Base-by-base conservation (phyloP, 2,113 vertebrate species). In the Xenopus borealis region DNA sequence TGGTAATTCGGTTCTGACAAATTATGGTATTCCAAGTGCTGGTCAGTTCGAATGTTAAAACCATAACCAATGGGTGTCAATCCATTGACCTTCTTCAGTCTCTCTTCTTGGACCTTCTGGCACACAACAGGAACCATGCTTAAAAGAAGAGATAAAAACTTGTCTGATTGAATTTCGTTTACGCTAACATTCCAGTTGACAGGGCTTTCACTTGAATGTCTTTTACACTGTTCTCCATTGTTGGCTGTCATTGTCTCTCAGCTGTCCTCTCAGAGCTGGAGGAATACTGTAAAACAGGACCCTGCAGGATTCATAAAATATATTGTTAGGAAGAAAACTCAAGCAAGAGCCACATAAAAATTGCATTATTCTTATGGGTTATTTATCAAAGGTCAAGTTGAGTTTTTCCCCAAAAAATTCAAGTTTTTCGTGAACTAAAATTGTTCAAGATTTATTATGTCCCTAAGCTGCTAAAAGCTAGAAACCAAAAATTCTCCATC, bases 121-220 rank as follows among this genome's bases (percentile, higher is more conserved):
- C 95, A 97, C 72, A 92, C 93, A 13, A 93, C 88, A 2, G 97
- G 96, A 72, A 98, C 96, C 95, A 98, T 98, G 79, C 92, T 96
- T 76, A 95, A 88, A 78, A 98, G 86, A 10, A 98, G 75, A 7
- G 90, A 93, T 80, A 92, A 73, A 79, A 95, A 88, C 58, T 90
- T 92, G 45, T 93, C 90, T 0, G 94, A 91, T 13, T 94, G 91
- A 84, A 93, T 62, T 7, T 92, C 89, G 79, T 88, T 94, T 55
- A 94, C 82, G 78, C 86, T 85, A 66, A 93, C 80, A 78, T 91
- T 82, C 83, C 93, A 94, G 82, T 89, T 85, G 9, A 88, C 86
- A 77, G 90, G 90, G 57, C 83, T 84, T 82, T 71, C 87, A 88
- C 86, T 75, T 40, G 81, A 61, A 52, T 79, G 19, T 44, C 33